phyloP scores from a whole-genome alignment of 2,113 vertebrate species.

The Ctenomys sociabilis region DNA sequence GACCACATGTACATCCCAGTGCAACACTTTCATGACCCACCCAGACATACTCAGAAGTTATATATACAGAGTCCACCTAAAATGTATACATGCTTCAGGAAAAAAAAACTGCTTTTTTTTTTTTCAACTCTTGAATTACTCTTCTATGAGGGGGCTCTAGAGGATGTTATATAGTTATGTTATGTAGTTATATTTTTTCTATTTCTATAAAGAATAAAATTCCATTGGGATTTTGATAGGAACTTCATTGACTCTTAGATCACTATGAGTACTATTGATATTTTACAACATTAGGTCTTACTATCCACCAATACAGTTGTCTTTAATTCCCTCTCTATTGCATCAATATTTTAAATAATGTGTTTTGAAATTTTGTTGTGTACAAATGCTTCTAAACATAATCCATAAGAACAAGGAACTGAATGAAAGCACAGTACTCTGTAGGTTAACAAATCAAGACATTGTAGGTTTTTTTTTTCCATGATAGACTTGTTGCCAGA shows the following conservation, averaged over 20 bases:
- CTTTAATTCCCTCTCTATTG: neutral
- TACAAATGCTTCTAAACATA: slow-evolving; percentile 2
- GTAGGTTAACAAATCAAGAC: neutral
- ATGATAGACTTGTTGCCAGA: neutral
- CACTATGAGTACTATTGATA: neutral
- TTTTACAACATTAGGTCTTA: neutral
- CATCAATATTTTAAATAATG: neutral
- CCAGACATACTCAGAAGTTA: neutral
- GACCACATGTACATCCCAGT: neutral
- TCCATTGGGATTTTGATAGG: neutral
- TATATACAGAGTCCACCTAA: neutral
- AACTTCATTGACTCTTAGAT: neutral
- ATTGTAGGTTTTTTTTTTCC: neutral
- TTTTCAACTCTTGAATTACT: neutral
- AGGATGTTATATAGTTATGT: neutral
- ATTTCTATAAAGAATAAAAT: neutral
- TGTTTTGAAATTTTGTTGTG: neutral
- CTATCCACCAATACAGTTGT: neutral
- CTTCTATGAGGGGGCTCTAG: neutral
- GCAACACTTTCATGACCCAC: neutral
- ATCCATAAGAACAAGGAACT: neutral
- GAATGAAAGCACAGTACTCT: neutral
- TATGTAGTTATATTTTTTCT: neutral
- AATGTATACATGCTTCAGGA: neutral
- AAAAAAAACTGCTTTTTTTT: neutral